Evolutionary conservation across 2,797 vertebrate genomes (phyloP), one percentile per base, ranked within the genome.

Genomic region (Sarcoramphus papa): DNA sequence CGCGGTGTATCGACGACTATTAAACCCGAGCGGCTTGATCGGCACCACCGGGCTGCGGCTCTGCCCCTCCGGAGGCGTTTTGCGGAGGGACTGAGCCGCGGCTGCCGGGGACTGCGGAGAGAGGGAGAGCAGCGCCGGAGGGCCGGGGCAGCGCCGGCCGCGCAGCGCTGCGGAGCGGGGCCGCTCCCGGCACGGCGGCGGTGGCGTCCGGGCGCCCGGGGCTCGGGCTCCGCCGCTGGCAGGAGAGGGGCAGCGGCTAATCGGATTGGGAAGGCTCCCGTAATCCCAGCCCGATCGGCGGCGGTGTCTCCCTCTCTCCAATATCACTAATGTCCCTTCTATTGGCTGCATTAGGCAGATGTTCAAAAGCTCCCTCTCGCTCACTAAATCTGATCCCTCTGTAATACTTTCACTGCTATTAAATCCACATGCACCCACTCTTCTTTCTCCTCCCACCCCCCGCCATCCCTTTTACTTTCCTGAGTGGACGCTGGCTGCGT

Each of bases 271-370:
- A 96, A 94, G 88, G 81, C 97, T 97, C 94, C 67, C 94, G 67
- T 98, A 99, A 99, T 99, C 98, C 98, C 95, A 41, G 80, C 85
- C 97, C 77, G 80, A 92, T 79, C 86, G 69, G 92, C 90, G 77
- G 79, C 96, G 45, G 93, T 70, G 95, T 63, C 96, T 83, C 96
- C 90, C 95, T 95, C 27, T 51, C 57, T 84, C 87, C 98, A 99
- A 98, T 99, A 98, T 98, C 98, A 98, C 98, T 99, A 98, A 99
- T 98, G 98, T 98, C 96, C 91, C 90, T 94, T 97, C 97, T 98
- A 98, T 97, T 98, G 98, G 98, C 98, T 98, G 98, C 98, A 97
- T 98, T 97, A 97, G 97, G 97, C 98, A 98, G 98, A 98, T 98
- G 98, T 98, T 97, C 97, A 92, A 98, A 98, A 85, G 90, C 93